Percentiles rank a stretch among this genome's conserved stretches.
phyloP scores from a whole-genome alignment of 2,797 vertebrate species.

The Acanthopagrus latus region DNA sequence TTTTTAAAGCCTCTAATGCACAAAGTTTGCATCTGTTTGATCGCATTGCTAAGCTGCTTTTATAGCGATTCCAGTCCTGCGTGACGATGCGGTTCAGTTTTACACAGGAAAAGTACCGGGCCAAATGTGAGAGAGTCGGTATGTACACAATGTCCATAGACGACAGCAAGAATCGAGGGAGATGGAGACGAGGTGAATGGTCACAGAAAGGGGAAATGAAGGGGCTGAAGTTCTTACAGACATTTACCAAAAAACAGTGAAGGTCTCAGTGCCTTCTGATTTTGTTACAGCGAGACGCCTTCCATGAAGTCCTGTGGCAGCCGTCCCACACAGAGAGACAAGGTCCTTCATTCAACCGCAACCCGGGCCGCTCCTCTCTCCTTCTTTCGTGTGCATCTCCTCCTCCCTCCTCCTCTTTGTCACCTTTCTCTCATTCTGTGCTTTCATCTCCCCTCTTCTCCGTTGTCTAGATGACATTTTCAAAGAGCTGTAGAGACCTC shows the following conservation, averaged over 20 bases:
- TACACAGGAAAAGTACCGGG: slow-evolving; percentile 19
- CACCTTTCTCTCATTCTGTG: slow-evolving; percentile 1
- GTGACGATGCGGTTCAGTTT: slow-evolving; percentile 17
- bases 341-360: slow-evolving; percentile 31
- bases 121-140: slow-evolving; percentile 37
- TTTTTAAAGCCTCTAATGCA: slow-evolving; percentile 26
- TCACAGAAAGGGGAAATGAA: slow-evolving; percentile 57
- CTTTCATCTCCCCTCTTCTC: slow-evolving; percentile 9
- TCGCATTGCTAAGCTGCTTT: slow-evolving; percentile 32
- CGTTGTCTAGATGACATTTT: slow-evolving; percentile 93
- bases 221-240: slow-evolving; percentile 46
- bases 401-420: slow-evolving; percentile 10
- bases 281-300: slow-evolving; percentile 46
- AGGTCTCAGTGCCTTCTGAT: slow-evolving; percentile 40
- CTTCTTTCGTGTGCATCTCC: slow-evolving; percentile 12
- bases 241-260: slow-evolving; percentile 44
- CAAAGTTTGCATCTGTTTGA: slow-evolving; percentile 17
- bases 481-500: slow-evolving; percentile 98
- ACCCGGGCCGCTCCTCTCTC: slow-evolving; percentile 14
- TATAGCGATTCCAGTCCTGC: slow-evolving; percentile 22
- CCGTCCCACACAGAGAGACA: slow-evolving; percentile 44
- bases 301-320: slow-evolving; percentile 47
- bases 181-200: slow-evolving; percentile 40
- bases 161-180: slow-evolving; percentile 46
- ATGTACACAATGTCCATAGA: slow-evolving; percentile 62